Evolutionary conservation across 2,113 vertebrate genomes (phyloP), one percentile per base, ranked within the genome.

Genomic region (Tenebrosternarchus preto): DNA sequence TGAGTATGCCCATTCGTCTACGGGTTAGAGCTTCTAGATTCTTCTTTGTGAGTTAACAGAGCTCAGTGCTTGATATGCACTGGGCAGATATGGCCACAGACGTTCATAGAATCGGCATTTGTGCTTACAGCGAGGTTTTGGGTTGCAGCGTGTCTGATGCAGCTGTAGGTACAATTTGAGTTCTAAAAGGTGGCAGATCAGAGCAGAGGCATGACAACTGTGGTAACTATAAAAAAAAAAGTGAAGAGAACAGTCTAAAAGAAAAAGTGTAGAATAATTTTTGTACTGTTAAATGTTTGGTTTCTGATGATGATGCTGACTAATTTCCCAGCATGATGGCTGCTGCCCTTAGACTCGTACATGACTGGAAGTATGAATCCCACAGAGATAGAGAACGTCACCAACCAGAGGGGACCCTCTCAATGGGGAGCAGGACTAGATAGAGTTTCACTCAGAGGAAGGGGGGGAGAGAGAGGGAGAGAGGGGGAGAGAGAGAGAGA

Each of bases 341-440:
- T 22, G 16, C 19, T 27, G 46, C 57, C 19, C 25, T 24, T 12
- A 69, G 16, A 31, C 36, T 78, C 73, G 68, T 56, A 63, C 31
- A 27, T 78, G 39, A 53, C 63, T 74, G 53, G 50, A 27, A 73
- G 29, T n/a, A 17, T 78, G 22, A 81, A 1, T 84, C 57, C 25
- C 57, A 22, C 43, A 24, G 31, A 22, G 22, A 33, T 3, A 12
- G 29, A 36, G 46, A 57, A 29, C 1, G 63, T 24, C 24, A 12
- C 60, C 66, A 31, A 3, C 25, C 59, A 66, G 3, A 19, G 27
- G 12, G 43, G 43, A 50, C 43, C 2, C 3, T 12, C 11, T 15
- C 46, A 71, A 31, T 6, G 57, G 50, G 7, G 11, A 77, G 53
- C 43, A 25, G 22, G 53, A 50, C 56, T 19, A 29, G 64, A 31